Conservation (phyloP, 2,113 vertebrate genomes). For the Cisticola juncidis region DNA sequence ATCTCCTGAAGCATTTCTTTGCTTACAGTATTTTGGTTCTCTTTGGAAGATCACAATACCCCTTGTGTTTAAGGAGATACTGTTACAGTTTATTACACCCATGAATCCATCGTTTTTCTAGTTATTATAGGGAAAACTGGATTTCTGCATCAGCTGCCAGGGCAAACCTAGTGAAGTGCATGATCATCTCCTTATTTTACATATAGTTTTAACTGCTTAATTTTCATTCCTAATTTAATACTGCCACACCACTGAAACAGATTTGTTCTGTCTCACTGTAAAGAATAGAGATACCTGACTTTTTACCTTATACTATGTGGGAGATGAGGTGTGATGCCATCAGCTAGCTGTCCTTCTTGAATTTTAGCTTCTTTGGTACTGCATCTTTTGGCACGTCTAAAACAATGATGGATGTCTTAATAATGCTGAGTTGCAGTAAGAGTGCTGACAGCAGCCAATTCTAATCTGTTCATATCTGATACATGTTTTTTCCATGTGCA, state of each 20-base stretch:
- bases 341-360: neutral
- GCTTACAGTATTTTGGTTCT: neutral
- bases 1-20: neutral
- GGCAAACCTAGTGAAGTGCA: neutral
- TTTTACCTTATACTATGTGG: neutral
- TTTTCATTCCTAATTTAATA: neutral
- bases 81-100: neutral
- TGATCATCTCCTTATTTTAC: neutral
- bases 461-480: neutral
- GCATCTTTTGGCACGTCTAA: neutral
- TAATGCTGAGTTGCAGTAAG: neutral
- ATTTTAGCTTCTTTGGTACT: neutral
- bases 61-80: neutral
- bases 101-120: neutral
- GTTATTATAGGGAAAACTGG: neutral
- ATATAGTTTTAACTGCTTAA: neutral
- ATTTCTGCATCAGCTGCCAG: neutral
- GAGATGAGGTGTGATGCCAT: neutral
- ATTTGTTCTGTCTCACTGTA: neutral
- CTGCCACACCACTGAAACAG: neutral
- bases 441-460: neutral
- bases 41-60: neutral
- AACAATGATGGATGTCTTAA: accelerated
- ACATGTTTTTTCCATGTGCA: accelerated
- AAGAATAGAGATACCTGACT: neutral